Evolutionary conservation across 92 coral and sea anemone species (phyloP).

Genomic region (Heliopora coerulea): DNA sequence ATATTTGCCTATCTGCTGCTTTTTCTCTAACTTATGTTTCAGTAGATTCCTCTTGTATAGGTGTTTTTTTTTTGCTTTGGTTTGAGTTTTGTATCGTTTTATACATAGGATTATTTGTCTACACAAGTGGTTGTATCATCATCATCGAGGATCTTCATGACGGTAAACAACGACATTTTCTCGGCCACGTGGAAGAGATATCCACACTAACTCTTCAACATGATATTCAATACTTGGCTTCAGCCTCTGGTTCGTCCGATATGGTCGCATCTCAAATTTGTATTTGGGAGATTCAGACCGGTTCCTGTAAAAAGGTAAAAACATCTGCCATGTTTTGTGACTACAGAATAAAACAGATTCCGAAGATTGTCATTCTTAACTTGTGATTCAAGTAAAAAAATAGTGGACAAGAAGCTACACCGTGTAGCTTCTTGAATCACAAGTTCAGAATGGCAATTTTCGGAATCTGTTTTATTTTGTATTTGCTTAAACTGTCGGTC

Average conservation of each 20-base stretch:
- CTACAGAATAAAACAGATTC: too few relatives aligned
- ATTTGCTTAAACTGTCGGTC: too few relatives aligned
- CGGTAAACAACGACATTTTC: slow-evolving; percentile 86
- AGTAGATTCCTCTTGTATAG: background rate
- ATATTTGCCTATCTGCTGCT: background rate
- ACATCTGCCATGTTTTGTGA: background rate
- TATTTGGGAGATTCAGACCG: slow-evolving; percentile 79
- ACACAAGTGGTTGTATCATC: slow-evolving; percentile 88
- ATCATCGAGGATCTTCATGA: slow-evolving; percentile 92
- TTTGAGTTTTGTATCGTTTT: background rate
- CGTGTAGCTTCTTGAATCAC: too few relatives aligned
- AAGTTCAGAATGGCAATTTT: too few relatives aligned
- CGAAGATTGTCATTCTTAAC: too few relatives aligned
- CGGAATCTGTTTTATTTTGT: too few relatives aligned
- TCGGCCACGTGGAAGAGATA: slow-evolving; percentile 88
- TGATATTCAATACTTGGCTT: slow-evolving; percentile 84
- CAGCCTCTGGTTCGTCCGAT: slow-evolving; percentile 88
- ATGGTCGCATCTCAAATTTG: slow-evolving; percentile 64
- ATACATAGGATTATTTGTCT: slow-evolving; percentile 80
- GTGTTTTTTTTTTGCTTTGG: background rate
- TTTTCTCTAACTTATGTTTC: background rate
- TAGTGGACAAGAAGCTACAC: too few relatives aligned
- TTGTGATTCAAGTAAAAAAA: too few relatives aligned
- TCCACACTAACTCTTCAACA: slow-evolving; percentile 84
- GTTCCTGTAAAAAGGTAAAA: slow-evolving; percentile 75